These are phyloP conservation scores for Drosophila paulistorum DNA, from an alignment of 1,140 invertebrate genomes.

Conservation along the genomic window DNA sequence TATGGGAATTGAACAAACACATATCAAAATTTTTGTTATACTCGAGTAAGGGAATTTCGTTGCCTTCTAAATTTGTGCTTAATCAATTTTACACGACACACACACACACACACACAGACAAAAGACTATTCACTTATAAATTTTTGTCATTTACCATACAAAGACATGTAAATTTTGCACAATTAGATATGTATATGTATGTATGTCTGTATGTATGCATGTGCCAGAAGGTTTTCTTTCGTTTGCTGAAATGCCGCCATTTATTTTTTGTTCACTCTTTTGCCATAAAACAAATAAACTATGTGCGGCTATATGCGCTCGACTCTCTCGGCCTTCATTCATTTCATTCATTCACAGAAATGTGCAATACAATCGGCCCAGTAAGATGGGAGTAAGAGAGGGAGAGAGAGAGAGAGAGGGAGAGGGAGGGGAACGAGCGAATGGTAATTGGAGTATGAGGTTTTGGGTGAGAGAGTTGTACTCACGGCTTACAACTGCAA, in stretches of 20 bases:
- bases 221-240: too few species aligned
- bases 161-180: too few species aligned
- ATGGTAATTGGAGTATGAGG: too few species aligned
- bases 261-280: slow-evolving; percentile 3
- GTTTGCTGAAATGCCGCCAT: slow-evolving; percentile 1
- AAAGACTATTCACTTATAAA: too few species aligned
- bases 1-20: too few species aligned
- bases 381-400: background rate
- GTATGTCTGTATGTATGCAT: background rate
- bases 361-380: slow-evolving; percentile 22
- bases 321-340: slow-evolving; percentile 46
- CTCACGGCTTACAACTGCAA: slow-evolving; percentile 69
- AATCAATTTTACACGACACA: too few species aligned
- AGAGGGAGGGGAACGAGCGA: background rate
- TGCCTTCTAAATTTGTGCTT: too few species aligned
- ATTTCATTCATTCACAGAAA: slow-evolving; percentile 58
- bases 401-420: too few species aligned
- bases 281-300: slow-evolving; percentile 44
- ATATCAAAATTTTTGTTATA: too few species aligned
- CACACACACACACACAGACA: too few species aligned
- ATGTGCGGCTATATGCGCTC: slow-evolving; percentile 21
- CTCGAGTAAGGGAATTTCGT: too few species aligned
- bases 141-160: too few species aligned
- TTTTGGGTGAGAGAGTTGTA: slow-evolving; percentile 45
- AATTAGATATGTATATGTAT: background rate